A percentile compares a stretch with the other conserved stretches of the same genome.
Conservation (phyloP, 2,113 vertebrate species). For the Alethe diademata region DNA sequence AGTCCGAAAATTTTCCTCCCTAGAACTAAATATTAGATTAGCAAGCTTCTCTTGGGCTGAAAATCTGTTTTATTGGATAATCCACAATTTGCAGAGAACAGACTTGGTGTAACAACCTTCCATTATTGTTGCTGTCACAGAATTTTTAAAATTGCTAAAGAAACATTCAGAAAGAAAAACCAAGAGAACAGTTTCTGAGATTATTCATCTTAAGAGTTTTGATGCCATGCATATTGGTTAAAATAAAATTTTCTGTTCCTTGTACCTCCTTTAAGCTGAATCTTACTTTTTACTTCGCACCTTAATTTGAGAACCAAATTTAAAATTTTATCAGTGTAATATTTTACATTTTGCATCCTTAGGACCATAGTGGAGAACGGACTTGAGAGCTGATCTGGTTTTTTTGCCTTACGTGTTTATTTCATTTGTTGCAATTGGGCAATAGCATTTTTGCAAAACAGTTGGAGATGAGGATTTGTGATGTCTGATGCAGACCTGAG, state of each 20-base stretch:
- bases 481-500: background rate
- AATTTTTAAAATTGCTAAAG: background rate
- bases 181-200: background rate
- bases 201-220: background rate
- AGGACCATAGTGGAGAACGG: background rate
- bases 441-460: background rate
- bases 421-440: background rate
- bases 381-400: background rate
- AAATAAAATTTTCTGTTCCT: background rate
- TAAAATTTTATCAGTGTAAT: background rate
- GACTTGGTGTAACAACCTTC: background rate
- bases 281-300: background rate
- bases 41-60: background rate
- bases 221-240: background rate
- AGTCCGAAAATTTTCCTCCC: background rate
- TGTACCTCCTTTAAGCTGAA: background rate
- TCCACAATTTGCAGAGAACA: background rate
- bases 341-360: background rate
- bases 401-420: background rate
- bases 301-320: background rate
- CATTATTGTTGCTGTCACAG: background rate
- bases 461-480: background rate
- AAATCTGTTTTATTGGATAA: background rate
- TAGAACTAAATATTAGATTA: background rate
- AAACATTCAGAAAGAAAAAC: background rate